phyloP scores from a whole-genome alignment of 92 coral and sea anemone species.

The Palythoa caribaeorum region DNA sequence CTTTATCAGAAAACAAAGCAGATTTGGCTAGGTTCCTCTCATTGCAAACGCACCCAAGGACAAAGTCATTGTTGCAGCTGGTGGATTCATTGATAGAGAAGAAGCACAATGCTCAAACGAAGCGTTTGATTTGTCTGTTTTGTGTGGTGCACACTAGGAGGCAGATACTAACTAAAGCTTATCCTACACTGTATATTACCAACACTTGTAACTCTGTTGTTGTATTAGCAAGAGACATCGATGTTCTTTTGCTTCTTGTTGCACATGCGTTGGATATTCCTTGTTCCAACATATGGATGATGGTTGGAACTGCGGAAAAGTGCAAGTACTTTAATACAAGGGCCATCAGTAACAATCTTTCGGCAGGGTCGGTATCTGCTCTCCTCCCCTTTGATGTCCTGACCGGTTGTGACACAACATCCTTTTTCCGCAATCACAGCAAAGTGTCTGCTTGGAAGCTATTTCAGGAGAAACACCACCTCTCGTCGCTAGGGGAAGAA shows the following conservation, averaged over 20 bases:
- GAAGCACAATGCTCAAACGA: constrained; percentile 58
- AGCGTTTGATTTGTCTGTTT: constrained; percentile 45
- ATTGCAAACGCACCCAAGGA: constrained; percentile 58
- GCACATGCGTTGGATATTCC: constrained; percentile 61
- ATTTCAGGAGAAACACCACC: background rate
- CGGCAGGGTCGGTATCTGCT: no score
- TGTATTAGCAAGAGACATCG: constrained; percentile 63
- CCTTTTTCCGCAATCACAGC: constrained; percentile 48
- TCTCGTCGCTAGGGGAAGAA: constrained; percentile 50
- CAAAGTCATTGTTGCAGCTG: constrained; percentile 66
- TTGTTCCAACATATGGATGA: constrained; percentile 59
- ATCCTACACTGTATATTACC: constrained; percentile 50
- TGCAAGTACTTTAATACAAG: constrained; percentile 64
- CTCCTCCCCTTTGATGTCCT: constrained; percentile 73
- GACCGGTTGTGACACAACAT: constrained; percentile 55
- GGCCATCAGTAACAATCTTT: constrained; percentile 22
- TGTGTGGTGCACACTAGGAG: constrained; percentile 57
- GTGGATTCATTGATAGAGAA: constrained; percentile 57
- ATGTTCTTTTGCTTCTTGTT: constrained; percentile 67
- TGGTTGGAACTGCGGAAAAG: constrained; percentile 72
- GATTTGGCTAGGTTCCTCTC: constrained; percentile 68
- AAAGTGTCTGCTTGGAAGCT: constrained; percentile 47
- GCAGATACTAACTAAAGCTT: constrained; percentile 54
- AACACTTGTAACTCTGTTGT: constrained; percentile 55
- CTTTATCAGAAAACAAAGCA: constrained; percentile 77